phyloP scores from a whole-genome alignment of 2,888 invertebrate genomes.

The Drosophila basisetae region DNA sequence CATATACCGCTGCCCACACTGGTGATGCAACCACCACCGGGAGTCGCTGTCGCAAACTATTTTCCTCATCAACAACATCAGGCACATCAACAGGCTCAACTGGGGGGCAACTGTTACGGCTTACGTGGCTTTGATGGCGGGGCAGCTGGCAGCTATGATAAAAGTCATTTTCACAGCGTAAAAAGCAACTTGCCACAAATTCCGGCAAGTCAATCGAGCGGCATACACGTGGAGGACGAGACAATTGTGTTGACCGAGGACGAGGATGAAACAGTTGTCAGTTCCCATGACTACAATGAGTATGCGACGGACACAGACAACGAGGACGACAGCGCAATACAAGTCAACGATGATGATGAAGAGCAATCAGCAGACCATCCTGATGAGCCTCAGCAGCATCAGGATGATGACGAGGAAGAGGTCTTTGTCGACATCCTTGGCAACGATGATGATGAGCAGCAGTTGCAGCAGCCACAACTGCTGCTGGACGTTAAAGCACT shows the following conservation, averaged over 20 bases:
- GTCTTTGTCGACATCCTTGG: slow-evolving; percentile 84
- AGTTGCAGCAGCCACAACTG: slow-evolving; percentile 48
- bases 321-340: slow-evolving; percentile 59
- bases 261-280: slow-evolving; percentile 82
- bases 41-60: slow-evolving; percentile 39
- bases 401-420: slow-evolving; percentile 77
- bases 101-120: slow-evolving; percentile 42
- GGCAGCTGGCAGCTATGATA: slow-evolving; percentile 41
- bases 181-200: slow-evolving; percentile 79
- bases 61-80: slow-evolving; percentile 49
- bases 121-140: slow-evolving; percentile 54
- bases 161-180: slow-evolving; percentile 68
- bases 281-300: slow-evolving; percentile 83
- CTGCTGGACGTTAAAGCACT: slow-evolving; percentile 67
- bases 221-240: slow-evolving; percentile 81
- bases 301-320: slow-evolving; percentile 72
- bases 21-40: slow-evolving; percentile 48
- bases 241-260: slow-evolving; percentile 85
- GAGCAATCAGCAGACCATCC: background rate
- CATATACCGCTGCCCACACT: slow-evolving; percentile 57
- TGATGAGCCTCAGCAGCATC: background rate
- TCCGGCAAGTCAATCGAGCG: slow-evolving; percentile 78
- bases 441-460: slow-evolving; percentile 81
- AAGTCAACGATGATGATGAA: slow-evolving; percentile 82
- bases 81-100: slow-evolving; percentile 29